phyloP scores from a whole-genome alignment of 2,113 vertebrate species.

The Passerina amoena region DNA sequence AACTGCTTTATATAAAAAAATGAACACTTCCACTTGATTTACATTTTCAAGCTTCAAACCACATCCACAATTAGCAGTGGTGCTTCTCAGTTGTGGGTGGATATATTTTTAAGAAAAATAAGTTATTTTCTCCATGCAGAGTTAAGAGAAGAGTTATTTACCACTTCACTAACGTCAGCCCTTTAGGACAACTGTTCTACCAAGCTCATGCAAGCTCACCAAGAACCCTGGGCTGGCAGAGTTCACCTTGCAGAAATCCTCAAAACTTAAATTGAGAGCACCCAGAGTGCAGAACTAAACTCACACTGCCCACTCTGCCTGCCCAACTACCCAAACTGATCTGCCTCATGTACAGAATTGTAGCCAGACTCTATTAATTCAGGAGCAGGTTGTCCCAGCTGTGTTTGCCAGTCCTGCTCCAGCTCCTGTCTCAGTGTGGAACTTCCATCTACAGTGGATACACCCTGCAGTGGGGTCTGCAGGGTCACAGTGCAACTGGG shows the following conservation, averaged over 20 bases:
- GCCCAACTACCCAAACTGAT: background rate
- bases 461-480: background rate
- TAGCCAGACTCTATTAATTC: background rate
- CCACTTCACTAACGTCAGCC: background rate
- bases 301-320: background rate
- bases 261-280: background rate
- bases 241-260: background rate
- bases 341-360: fast-evolving
- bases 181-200: background rate
- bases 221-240: background rate
- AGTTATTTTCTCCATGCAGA: background rate
- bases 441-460: background rate
- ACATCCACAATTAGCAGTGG: background rate
- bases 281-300: background rate
- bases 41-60: background rate
- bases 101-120: background rate
- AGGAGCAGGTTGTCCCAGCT: background rate
- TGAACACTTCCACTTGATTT: background rate
- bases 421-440: background rate
- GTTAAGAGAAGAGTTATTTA: background rate
- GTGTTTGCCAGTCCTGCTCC: background rate
- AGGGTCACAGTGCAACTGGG: background rate
- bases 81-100: background rate
- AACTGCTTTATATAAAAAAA: background rate
- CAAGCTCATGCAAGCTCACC: fast-evolving